phyloP scores from a whole-genome alignment of 2,113 vertebrate genomes.

The Sarotherodon lohbergeri region DNA sequence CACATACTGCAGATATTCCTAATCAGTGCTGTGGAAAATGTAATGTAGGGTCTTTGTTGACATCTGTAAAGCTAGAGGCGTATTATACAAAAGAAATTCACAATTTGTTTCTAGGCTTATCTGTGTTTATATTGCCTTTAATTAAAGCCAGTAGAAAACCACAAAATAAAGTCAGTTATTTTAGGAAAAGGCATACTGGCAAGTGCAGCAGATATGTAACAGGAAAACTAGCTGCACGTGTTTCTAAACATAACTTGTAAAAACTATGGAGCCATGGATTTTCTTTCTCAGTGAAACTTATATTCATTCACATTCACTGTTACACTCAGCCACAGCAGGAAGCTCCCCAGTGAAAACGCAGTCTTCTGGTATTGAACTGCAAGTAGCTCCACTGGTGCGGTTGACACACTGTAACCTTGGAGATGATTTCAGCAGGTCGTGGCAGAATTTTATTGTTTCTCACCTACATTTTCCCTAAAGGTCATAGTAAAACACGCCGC shows the following conservation, averaged over 20 bases:
- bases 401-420: background rate
- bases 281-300: background rate
- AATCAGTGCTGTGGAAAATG: background rate
- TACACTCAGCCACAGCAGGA: background rate
- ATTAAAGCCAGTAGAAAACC: background rate
- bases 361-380: conserved; percentile 5
- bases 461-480: background rate
- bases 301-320: conserved; percentile 24
- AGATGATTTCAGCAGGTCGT: background rate
- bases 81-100: background rate
- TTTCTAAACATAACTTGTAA: background rate
- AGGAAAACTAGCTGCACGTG: background rate
- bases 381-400: background rate
- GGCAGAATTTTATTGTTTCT: background rate
- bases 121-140: background rate
- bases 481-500: background rate
- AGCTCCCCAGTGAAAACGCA: background rate
- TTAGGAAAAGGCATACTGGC: background rate
- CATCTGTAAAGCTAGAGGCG: background rate
- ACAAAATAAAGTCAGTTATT: background rate
- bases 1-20: background rate
- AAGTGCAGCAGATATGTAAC: background rate
- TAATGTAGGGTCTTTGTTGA: background rate
- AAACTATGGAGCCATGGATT: background rate
- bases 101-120: background rate